Evolutionary conservation across 2,113 vertebrate genomes (phyloP).

Genomic region (Columba livia): DNA sequence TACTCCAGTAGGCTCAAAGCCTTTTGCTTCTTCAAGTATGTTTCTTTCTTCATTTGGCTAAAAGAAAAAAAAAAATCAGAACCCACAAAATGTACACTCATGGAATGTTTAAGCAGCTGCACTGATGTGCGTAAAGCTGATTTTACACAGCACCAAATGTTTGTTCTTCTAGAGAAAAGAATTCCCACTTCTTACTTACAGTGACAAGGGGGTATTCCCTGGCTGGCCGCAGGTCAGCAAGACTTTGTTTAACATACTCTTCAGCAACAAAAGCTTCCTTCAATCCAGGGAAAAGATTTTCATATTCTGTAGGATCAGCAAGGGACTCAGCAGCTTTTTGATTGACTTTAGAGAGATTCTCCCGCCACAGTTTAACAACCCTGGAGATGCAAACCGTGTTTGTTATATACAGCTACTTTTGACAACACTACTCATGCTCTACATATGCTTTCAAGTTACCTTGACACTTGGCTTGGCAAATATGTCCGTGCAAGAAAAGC

Average conservation of each 20-base stretch:
- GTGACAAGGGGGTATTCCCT: conserved; percentile 92
- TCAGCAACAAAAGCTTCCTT: conserved; percentile 94
- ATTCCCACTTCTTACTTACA: conserved; percentile 72
- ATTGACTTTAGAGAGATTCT: conserved; percentile 92
- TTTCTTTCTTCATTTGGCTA: conserved; percentile 98
- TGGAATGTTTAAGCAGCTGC: not conserved
- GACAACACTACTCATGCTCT: not conserved
- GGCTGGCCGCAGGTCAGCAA: conserved; percentile 81
- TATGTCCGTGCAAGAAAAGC: conserved; percentile 96
- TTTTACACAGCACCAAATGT: not conserved
- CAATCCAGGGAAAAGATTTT: conserved; percentile 96
- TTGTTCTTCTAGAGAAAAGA: not conserved
- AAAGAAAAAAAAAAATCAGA: not conserved
- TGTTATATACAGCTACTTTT: not conserved
- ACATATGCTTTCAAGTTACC: conserved; percentile 66
- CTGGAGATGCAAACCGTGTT: conserved; percentile 49
- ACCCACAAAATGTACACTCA: not conserved
- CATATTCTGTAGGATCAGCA: conserved; percentile 96
- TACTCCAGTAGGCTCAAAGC: conserved; percentile 80
- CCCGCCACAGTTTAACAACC: conserved; percentile 96
- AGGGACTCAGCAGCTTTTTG: conserved; percentile 97
- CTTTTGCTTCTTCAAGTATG: conserved; percentile 91
- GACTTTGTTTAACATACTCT: conserved; percentile 85
- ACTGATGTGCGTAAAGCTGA: not conserved
- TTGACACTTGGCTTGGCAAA: conserved; percentile 96